Evolutionary conservation across 2,113 vertebrate species (phyloP).

Genomic region (Pontoporia blainvillei): DNA sequence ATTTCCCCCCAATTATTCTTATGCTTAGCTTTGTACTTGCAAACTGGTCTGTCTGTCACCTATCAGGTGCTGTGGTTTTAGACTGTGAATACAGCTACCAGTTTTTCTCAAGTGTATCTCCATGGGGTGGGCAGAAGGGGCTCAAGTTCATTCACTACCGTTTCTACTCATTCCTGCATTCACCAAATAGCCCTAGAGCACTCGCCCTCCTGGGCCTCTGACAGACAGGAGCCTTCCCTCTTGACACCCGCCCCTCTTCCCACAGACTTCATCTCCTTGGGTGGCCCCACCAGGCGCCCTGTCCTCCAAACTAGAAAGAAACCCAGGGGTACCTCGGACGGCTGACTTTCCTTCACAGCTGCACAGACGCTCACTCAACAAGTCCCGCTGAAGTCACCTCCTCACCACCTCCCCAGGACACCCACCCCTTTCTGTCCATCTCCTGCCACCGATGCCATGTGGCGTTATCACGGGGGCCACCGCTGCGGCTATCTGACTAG

Average conservation of each 20-base stretch:
- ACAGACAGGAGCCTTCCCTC: neutral
- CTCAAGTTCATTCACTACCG: too few species aligned
- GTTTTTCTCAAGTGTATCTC: neutral
- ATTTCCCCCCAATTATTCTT: too few species aligned
- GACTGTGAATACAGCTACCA: neutral
- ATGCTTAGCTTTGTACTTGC: neutral
- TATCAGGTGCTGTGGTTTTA: neutral
- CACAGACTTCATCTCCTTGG: neutral
- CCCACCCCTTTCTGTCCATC: neutral
- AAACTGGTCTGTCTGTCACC: neutral
- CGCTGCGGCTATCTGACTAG: neutral
- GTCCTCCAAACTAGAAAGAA: neutral
- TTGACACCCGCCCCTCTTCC: neutral
- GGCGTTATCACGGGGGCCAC: neutral
- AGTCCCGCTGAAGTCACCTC: neutral
- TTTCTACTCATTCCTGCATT: neutral
- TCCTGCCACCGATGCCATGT: fast-evolving
- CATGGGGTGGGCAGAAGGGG: neutral
- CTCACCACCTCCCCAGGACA: neutral
- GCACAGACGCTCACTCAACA: too few species aligned
- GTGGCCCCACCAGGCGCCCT: too few species aligned
- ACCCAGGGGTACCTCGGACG: neutral
- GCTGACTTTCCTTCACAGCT: neutral
- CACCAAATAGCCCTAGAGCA: neutral
- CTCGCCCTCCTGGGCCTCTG: neutral